These are phyloP conservation scores for Pheosia gnoma DNA, from an alignment of 2,888 invertebrate genomes.

Conservation along the genomic window DNA sequence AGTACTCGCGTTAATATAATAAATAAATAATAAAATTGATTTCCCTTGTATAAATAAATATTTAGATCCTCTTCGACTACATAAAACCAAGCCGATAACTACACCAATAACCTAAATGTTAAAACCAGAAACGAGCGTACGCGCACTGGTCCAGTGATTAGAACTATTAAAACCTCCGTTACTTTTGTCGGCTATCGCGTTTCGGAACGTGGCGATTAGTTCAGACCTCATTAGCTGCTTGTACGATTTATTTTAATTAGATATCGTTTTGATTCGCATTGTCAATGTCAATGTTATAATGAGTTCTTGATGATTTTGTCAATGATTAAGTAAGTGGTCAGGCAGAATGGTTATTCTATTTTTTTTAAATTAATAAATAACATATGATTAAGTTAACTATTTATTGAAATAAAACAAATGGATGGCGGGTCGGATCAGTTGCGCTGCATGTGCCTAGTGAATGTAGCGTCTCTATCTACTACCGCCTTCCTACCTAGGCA, in stretches of 20 bases:
- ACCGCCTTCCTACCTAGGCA: too few species aligned
- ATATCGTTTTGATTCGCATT: slow-evolving; percentile 39
- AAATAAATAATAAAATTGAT: too few species aligned
- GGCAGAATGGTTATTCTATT: neutral
- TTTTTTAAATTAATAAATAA: too few species aligned
- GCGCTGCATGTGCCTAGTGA: too few species aligned
- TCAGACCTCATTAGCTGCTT: slow-evolving; percentile 40
- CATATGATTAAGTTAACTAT: too few species aligned
- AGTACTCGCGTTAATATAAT: too few species aligned
- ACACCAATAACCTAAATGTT: slow-evolving; percentile 22
- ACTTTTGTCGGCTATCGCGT: slow-evolving; percentile 35
- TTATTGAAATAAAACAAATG: too few species aligned
- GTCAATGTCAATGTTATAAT: slow-evolving; percentile 37
- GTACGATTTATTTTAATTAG: slow-evolving; percentile 44
- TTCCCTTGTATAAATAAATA: neutral
- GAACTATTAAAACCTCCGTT: slow-evolving; percentile 25
- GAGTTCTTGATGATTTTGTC: slow-evolving; percentile 22
- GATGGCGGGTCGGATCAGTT: too few species aligned
- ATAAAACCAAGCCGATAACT: slow-evolving; percentile 2
- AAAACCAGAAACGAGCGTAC: slow-evolving; percentile 19
- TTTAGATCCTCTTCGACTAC: neutral
- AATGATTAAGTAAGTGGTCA: slow-evolving; percentile 31
- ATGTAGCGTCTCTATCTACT: too few species aligned
- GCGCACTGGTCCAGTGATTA: slow-evolving; percentile 15
- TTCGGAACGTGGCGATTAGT: slow-evolving; percentile 37